phyloP scores from a whole-genome alignment of 2,797 vertebrate species.

The Gobio occitaniae region DNA sequence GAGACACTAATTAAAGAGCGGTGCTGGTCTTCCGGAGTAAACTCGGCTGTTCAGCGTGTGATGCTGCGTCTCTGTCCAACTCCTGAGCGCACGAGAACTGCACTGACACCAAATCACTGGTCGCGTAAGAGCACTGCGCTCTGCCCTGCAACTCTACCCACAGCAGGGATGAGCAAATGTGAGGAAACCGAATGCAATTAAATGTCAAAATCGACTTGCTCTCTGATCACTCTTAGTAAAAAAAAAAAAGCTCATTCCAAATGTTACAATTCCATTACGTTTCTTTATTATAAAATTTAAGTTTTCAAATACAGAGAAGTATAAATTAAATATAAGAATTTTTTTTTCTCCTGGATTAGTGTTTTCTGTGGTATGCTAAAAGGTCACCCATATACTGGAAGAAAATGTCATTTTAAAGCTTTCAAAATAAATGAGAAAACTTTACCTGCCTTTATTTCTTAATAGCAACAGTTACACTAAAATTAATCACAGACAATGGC shows the following conservation, averaged over 20 bases:
- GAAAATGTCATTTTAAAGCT: not conserved
- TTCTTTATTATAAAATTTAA: not conserved
- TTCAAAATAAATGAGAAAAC: not conserved
- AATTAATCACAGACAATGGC: not conserved
- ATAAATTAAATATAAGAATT: not conserved
- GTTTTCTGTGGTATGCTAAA: not conserved
- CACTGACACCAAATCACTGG: conserved; percentile 37
- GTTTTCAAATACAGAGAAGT: not conserved
- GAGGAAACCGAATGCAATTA: conserved; percentile 12
- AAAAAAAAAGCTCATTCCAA: not conserved
- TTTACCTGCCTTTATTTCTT: not conserved
- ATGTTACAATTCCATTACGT: not conserved
- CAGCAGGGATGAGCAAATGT: not conserved
- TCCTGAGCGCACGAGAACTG: conserved; percentile 39
- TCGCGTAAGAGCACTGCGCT: conserved; percentile 41
- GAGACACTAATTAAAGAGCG: not conserved
- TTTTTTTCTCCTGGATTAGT: not conserved
- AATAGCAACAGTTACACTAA: not conserved
- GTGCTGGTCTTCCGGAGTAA: not conserved
- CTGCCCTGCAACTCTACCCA: conserved; percentile 46
- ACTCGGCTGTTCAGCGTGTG: conserved; percentile 7
- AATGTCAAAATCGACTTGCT: not conserved
- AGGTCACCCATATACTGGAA: not conserved
- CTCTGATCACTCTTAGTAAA: not conserved
- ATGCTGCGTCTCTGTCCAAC: conserved; percentile 41